phyloP scores from a whole-genome alignment of 2,888 invertebrate species.

The Idaea biselata region DNA sequence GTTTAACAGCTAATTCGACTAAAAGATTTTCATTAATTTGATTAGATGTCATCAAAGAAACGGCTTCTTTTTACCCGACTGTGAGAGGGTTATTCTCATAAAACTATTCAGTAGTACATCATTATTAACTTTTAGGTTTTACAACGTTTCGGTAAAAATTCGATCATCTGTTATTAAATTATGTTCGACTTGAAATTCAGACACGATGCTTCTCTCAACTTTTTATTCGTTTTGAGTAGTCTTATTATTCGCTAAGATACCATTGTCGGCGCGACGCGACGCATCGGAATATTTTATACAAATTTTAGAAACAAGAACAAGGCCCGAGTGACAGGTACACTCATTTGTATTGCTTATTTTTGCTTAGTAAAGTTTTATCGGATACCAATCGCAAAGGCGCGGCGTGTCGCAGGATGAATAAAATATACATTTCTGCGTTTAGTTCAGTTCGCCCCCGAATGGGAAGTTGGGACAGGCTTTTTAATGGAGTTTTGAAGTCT shows the following conservation, averaged over 20 bases:
- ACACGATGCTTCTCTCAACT: constrained; percentile 38
- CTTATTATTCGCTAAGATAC: constrained; percentile 58
- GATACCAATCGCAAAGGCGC: constrained; percentile 66
- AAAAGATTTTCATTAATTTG: too few species aligned
- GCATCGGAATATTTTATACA: constrained; percentile 78
- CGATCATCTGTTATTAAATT: constrained; percentile 30
- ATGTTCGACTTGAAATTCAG: constrained; percentile 44
- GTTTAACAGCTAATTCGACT: not conserved
- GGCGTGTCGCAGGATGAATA: constrained; percentile 71
- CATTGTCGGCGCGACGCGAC: constrained; percentile 58
- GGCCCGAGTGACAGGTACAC: constrained; percentile 77
- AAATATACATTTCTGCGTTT: constrained; percentile 71
- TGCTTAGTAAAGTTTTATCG: constrained; percentile 70
- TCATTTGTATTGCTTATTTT: constrained; percentile 75
- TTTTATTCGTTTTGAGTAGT: constrained; percentile 52
- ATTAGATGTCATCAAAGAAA: too few species aligned
- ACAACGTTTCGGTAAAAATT: constrained; percentile 8
- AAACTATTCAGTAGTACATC: not conserved
- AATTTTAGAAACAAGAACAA: constrained; percentile 79
- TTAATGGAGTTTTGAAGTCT: constrained; percentile 75
- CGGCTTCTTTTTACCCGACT: not conserved
- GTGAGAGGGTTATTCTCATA: not conserved
- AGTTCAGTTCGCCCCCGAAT: constrained; percentile 61
- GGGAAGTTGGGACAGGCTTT: constrained; percentile 63
- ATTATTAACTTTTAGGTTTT: not conserved